A percentile compares a stretch with the other conserved stretches of the same genome.
Evolutionary conservation across 2,113 vertebrate species (phyloP).

Genomic region (Corythoichthys intestinalis): DNA sequence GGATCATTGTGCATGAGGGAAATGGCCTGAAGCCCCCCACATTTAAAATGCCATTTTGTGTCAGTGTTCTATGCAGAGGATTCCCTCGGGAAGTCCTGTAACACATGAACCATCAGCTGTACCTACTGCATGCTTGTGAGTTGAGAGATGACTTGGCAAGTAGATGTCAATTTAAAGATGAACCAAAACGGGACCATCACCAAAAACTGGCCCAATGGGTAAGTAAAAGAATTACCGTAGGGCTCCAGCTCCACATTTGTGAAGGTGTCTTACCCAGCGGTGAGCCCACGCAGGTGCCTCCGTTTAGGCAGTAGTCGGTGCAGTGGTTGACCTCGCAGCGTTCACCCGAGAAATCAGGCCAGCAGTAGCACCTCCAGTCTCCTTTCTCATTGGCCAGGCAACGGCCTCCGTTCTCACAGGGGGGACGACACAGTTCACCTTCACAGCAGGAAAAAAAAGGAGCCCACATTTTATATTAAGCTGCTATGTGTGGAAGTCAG

Average conservation of each 20-base stretch:
- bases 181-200: not conserved
- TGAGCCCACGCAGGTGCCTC: slow-evolving; percentile 89
- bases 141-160: not conserved
- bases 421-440: slow-evolving; percentile 89
- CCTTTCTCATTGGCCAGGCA: slow-evolving; percentile 94
- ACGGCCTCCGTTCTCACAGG: slow-evolving; percentile 92
- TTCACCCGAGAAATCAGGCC: slow-evolving; percentile 94
- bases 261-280: slow-evolving; percentile 77
- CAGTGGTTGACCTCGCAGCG: slow-evolving; percentile 95
- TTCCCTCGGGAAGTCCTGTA: not conserved
- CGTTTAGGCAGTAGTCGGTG: slow-evolving; percentile 91
- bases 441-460: slow-evolving; percentile 36
- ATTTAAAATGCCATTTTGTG: slow-evolving; percentile 12
- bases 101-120: not conserved
- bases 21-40: slow-evolving; percentile 3
- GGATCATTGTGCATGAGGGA: slow-evolving; percentile 10
- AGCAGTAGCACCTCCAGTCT: slow-evolving; percentile 89
- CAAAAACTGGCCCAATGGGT: not conserved
- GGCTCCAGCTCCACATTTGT: not conserved
- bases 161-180: not conserved
- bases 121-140: not conserved
- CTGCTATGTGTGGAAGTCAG: slow-evolving; percentile 14
- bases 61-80: not conserved
- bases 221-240: not conserved
- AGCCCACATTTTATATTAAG: slow-evolving; percentile 9